Evolutionary conservation across 2,888 invertebrate genomes (phyloP).

Genomic region (Hypselothyrea guttata): DNA sequence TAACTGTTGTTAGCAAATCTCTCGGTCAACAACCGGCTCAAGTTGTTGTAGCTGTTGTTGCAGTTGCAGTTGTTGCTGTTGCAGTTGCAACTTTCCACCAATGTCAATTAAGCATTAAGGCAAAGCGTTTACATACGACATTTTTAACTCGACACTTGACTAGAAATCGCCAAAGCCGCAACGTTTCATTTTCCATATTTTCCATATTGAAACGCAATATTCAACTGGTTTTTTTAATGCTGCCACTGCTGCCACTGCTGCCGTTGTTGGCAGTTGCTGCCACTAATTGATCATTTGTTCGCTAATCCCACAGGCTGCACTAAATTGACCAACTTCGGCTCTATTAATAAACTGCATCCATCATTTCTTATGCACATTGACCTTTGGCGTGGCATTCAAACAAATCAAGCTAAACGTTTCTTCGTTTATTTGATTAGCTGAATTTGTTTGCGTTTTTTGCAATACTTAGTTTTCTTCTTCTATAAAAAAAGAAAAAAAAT

Average conservation of each 20-base stretch:
- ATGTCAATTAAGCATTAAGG: constrained; percentile 70
- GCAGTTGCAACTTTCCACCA: constrained; percentile 68
- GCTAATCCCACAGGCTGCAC: constrained; percentile 30
- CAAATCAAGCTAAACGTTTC: no score
- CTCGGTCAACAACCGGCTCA: constrained; percentile 67
- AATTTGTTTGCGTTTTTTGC: no score
- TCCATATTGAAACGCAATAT: constrained; percentile 36
- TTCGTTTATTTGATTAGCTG: no score
- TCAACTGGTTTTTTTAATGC: constrained; percentile 36
- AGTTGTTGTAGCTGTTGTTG: constrained; percentile 10
- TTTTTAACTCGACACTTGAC: constrained; percentile 43
- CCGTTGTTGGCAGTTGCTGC: constrained; percentile 26
- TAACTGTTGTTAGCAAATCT: constrained; percentile 42
- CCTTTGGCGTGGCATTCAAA: not conserved
- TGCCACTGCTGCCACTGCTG: constrained; percentile 5
- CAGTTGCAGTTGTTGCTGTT: constrained; percentile 17
- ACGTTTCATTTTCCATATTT: constrained; percentile 53
- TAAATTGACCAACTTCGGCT: constrained; percentile 21
- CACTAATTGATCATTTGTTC: constrained; percentile 62
- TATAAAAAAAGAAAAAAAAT: no score
- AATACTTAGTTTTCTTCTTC: no score
- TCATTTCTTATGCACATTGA: not conserved
- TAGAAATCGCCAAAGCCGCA: constrained; percentile 24
- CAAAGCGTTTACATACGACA: constrained; percentile 69
- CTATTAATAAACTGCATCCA: not conserved